Base-by-base conservation (phyloP, 2,888 invertebrate genomes). In the Drosophila picticornis region DNA sequence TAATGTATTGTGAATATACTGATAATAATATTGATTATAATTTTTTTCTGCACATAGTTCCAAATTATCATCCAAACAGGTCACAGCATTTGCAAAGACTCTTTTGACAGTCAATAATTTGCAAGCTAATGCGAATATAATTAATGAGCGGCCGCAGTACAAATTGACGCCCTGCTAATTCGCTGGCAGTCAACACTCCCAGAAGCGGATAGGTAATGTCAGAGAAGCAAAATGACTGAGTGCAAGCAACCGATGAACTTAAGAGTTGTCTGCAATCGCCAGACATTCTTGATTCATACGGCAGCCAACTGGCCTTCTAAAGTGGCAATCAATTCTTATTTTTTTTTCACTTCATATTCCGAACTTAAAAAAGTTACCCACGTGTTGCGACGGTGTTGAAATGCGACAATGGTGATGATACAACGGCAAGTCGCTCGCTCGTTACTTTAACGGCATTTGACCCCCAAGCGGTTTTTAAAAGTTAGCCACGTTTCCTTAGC, bases 371-470 rank as follows among this genome's bases (percentile, higher is more conserved):
- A 56, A 64, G 36, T 52, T 52, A 69, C 57, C 52, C 81, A 78
- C 77, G 72, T 72, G 81, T 80, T 72, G 27, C 25, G 55, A 36
- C 38, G 57, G 60, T 79, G 77, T 81, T 79, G 81, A 79, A 79
- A 81, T 69, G 63, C 40, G 72, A 63, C 70, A 73, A 73, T 73
- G 85, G 56, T 56, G 56, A 88, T 84, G 84, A 84, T 88, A 70
- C 81, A 81, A 87, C 77, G 69, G 60, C 61, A 80, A 62, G 55
- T 70, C 68, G 58, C 70, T 89, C 82, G 84, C 69, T 87, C 77
- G 85, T 85, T 85, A 89, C 85, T 83, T 87, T 72, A 87, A 72
- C 85, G 88, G 85, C 90, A 89, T 84, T 84, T 90, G 90, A 86
- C 90, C 86, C 90, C 81, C 71, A 81, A 81, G 82, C 82, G 69